phyloP scores from a whole-genome alignment of 2,113 vertebrate genomes.

The Catharus minimus region DNA sequence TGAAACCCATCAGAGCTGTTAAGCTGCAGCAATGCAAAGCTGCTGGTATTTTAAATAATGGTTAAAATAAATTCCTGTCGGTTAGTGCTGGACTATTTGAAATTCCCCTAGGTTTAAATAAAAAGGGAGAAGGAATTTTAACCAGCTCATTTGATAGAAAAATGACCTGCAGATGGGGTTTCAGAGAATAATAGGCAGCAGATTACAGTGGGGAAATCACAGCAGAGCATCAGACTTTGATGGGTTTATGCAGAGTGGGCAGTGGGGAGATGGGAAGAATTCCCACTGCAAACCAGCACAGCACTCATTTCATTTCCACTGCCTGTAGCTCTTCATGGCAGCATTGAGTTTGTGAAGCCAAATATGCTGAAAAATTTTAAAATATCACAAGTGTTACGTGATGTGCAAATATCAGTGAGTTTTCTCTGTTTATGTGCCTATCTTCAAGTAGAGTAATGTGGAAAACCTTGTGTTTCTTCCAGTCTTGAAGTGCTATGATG shows the following conservation, averaged over 20 bases:
- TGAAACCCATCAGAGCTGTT: not conserved
- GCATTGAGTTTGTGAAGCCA: not conserved
- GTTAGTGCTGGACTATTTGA: not conserved
- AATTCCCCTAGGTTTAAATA: constrained; percentile 2
- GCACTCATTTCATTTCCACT: not conserved
- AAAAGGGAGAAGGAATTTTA: constrained; percentile 28
- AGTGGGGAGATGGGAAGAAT: not conserved
- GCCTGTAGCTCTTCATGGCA: not conserved
- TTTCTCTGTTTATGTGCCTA: not conserved
- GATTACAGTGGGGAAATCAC: not conserved
- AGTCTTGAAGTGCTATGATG: not conserved
- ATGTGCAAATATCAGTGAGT: not conserved
- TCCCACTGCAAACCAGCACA: not conserved
- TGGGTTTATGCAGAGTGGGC: not conserved
- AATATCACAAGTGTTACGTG: not conserved
- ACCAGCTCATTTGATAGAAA: constrained; percentile 7
- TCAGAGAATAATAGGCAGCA: not conserved
- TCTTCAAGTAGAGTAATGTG: not conserved
- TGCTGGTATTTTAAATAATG: not conserved
- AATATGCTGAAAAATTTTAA: not conserved
- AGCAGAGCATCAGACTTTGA: not conserved
- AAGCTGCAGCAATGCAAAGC: not conserved
- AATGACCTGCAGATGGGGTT: constrained; percentile 8
- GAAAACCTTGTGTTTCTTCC: not conserved
- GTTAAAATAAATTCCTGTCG: not conserved